Conservation (phyloP, 2,888 invertebrate species). For the Mylabris sibirica region DNA sequence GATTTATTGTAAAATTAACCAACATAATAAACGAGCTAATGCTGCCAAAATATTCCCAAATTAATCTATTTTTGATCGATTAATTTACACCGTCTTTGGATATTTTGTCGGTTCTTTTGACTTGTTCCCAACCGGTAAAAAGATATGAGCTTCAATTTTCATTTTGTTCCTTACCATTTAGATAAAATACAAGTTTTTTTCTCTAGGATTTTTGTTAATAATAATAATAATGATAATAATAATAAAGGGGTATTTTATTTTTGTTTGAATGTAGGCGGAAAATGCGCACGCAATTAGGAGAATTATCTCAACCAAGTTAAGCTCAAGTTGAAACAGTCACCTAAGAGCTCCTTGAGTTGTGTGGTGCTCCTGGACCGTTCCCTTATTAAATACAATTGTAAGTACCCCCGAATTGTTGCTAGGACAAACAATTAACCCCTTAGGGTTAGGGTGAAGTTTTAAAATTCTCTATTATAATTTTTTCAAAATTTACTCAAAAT, state of each 20-base stretch:
- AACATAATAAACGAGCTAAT: not conserved
- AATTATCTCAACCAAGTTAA: constrained; percentile 36
- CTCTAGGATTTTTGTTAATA: not conserved
- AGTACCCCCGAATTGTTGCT: constrained; percentile 41
- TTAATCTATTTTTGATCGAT: not conserved
- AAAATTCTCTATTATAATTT: not conserved
- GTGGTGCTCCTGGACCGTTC: constrained; percentile 62
- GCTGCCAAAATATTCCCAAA: not conserved
- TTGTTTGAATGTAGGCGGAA: constrained; percentile 14
- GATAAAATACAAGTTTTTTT: not conserved
- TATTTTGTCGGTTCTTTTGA: not conserved
- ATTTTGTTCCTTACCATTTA: not conserved
- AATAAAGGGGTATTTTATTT: not conserved
- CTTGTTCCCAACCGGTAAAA: not conserved
- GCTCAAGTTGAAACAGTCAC: constrained; percentile 55
- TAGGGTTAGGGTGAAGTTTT: not conserved
- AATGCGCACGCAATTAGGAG: constrained; percentile 13
- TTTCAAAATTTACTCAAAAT: not conserved
- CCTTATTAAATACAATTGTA: constrained; percentile 56
- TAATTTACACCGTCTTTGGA: not conserved
- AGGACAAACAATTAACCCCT: not conserved
- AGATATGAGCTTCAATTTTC: not conserved
- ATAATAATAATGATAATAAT: not conserved
- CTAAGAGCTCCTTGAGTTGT: constrained; percentile 61
- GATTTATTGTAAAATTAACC: not conserved